A percentile compares a stretch with the other conserved stretches of the same genome.
phyloP scores from a whole-genome alignment of 2,888 invertebrate genomes.

The Cotesia congregata region DNA sequence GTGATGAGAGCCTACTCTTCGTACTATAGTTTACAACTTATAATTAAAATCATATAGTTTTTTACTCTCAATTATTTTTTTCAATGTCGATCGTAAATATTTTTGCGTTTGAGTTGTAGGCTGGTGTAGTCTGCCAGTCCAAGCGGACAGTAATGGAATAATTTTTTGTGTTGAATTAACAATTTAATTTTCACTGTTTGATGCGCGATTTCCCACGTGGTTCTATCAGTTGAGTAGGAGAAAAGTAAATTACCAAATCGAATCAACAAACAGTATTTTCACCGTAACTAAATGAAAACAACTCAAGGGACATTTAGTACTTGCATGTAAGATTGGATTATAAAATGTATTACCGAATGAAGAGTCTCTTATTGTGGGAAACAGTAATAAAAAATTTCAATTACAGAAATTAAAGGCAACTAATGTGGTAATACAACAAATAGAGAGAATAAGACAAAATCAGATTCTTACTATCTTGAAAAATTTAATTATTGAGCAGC shows the following conservation, averaged over 20 bases:
- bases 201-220: slow-evolving; percentile 22
- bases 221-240: slow-evolving; percentile 30
- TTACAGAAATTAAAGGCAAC: neutral
- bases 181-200: slow-evolving; percentile 67
- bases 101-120: neutral
- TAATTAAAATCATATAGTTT: neutral
- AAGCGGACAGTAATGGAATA: neutral
- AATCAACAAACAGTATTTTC: slow-evolving; percentile 27
- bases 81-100: neutral
- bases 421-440: too few species aligned
- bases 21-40: neutral
- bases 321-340: neutral
- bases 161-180: slow-evolving; percentile 35
- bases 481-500: too few species aligned
- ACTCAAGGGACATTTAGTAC: slow-evolving; percentile 22
- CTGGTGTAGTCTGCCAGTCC: neutral
- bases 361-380: slow-evolving; percentile 24
- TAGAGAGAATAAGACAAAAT: too few species aligned
- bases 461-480: too few species aligned
- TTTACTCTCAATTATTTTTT: neutral
- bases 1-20: slow-evolving; percentile 9
- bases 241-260: slow-evolving; percentile 42
- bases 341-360: slow-evolving; percentile 3
- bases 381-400: neutral
- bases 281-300: slow-evolving; percentile 44